These are phyloP conservation scores for Laticauda colubrina DNA, from an alignment of 2,113 vertebrate genomes.

Conservation along the genomic window DNA sequence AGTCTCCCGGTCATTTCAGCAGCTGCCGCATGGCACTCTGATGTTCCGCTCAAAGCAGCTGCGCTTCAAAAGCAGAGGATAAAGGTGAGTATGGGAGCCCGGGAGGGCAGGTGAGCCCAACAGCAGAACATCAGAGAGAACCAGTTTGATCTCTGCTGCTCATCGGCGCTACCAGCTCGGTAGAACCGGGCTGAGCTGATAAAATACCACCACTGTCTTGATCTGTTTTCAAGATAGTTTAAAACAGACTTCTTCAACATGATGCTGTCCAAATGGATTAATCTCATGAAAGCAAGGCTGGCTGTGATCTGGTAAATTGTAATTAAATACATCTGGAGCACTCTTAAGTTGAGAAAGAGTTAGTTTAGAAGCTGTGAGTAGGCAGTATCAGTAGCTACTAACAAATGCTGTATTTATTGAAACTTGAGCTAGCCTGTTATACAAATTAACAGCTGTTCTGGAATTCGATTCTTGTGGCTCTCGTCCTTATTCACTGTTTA, in stretches of 20 bases:
- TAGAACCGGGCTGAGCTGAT: too few relatives aligned
- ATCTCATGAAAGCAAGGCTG: not conserved
- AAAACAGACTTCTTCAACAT: not conserved
- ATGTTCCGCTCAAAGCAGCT: too few relatives aligned
- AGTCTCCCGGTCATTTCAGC: too few relatives aligned
- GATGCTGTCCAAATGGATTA: not conserved
- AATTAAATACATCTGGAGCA: not conserved
- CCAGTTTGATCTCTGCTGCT: too few relatives aligned
- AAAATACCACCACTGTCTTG: too few relatives aligned
- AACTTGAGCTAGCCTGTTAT: not conserved
- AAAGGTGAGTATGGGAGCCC: too few relatives aligned
- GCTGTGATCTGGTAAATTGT: not conserved
- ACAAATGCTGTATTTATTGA: not conserved
- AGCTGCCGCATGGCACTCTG: too few relatives aligned
- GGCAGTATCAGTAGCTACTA: not conserved
- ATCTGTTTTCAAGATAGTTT: not conserved
- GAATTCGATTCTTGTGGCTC: not conserved
- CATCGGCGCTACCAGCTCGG: too few relatives aligned
- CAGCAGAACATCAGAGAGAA: too few relatives aligned
- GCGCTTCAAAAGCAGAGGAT: too few relatives aligned
- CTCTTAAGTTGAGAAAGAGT: not conserved
- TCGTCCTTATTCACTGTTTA: not conserved
- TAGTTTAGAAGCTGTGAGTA: not conserved
- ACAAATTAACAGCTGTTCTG: not conserved
- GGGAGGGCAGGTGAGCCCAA: too few relatives aligned